Evolutionary conservation across 2,113 vertebrate species (phyloP).

Genomic region (Mionectes macconnelli): DNA sequence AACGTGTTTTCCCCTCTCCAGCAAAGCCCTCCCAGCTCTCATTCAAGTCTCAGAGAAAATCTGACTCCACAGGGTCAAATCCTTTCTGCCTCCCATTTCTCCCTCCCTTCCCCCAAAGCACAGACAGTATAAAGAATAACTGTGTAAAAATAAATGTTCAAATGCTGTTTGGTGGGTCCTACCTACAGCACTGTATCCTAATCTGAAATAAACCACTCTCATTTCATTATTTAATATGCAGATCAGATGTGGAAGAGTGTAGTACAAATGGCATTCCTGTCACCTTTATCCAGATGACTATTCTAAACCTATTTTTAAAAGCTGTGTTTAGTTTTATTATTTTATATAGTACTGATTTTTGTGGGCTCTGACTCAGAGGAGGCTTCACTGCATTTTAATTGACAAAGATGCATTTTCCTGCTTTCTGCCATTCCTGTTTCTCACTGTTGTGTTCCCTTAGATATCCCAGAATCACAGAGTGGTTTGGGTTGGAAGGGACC

Average conservation of each 20-base stretch:
- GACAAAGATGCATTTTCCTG: not conserved
- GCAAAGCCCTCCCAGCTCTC: not conserved
- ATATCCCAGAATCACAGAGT: not conserved
- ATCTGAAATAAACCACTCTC: not conserved
- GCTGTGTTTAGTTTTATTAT: not conserved
- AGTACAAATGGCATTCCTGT: not conserved
- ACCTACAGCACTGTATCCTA: rapidly evolving
- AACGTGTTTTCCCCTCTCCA: not conserved
- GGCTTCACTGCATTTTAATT: rapidly evolving
- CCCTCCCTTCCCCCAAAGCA: not conserved
- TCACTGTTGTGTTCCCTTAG: not conserved
- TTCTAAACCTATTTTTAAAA: not conserved
- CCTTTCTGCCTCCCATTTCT: not conserved
- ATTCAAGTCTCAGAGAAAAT: not conserved
- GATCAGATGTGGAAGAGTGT: not conserved
- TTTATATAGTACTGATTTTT: not conserved
- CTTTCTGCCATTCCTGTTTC: not conserved
- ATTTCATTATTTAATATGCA: not conserved
- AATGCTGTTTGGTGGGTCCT: not conserved
- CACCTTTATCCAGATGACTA: not conserved
- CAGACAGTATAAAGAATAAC: not conserved
- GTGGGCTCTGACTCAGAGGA: not conserved
- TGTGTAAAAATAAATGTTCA: not conserved
- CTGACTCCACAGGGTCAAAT: not conserved
- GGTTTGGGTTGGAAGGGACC: not conserved